phyloP scores from a whole-genome alignment of 2,113 vertebrate species.

The Accipiter cooperii region DNA sequence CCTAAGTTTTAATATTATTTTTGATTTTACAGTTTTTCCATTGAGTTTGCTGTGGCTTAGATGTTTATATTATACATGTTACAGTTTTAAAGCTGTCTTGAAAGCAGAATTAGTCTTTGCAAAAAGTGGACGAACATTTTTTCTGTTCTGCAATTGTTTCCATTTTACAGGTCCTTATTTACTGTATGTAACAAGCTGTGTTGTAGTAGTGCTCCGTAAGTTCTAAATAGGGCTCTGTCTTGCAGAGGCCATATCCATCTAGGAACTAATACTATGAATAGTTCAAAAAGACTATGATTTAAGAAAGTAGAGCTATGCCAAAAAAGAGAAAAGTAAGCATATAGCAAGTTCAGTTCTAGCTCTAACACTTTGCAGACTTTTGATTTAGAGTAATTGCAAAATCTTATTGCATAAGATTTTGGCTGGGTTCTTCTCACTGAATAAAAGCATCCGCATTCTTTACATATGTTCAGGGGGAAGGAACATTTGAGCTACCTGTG shows the following conservation, averaged over 20 bases:
- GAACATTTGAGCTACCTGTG: not conserved
- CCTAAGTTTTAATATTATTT: not conserved
- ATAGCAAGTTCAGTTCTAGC: not conserved
- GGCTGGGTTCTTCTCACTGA: not conserved
- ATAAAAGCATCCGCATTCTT: not conserved
- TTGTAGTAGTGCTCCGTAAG: not conserved
- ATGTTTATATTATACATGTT: not conserved
- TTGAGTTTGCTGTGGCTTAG: not conserved
- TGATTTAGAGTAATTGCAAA: not conserved
- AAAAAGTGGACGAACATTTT: not conserved
- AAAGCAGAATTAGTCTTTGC: not conserved
- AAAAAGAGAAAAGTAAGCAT: not conserved
- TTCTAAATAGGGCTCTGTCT: not conserved
- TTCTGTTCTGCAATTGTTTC: not conserved
- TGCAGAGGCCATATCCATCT: not conserved
- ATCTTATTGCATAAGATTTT: not conserved
- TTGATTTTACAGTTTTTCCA: not conserved
- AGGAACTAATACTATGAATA: not conserved
- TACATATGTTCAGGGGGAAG: not conserved
- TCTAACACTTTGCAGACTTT: not conserved
- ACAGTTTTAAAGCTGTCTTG: not conserved
- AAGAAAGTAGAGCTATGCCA: not conserved
- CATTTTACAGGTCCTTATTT: not conserved
- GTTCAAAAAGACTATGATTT: not conserved
- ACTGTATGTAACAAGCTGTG: not conserved